These are phyloP conservation scores for Hipparchia semele DNA, from an alignment of 2,888 invertebrate genomes.

Conservation along the genomic window DNA sequence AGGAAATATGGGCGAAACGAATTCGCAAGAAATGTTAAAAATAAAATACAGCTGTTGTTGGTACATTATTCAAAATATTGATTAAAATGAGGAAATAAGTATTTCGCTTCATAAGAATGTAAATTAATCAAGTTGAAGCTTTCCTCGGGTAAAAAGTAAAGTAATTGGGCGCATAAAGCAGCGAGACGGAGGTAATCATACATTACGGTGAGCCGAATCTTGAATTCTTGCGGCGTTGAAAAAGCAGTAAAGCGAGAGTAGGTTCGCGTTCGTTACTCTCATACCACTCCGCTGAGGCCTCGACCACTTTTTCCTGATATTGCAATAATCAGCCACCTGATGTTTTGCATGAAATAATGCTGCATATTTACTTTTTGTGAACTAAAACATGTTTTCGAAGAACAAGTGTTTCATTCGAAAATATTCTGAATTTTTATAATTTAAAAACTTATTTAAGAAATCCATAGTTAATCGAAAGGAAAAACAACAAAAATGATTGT, in stretches of 20 bases:
- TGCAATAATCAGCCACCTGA: constrained; percentile 3
- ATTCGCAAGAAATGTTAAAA: neutral
- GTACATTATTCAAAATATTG: neutral
- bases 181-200: neutral
- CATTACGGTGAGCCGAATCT: constrained; percentile 2
- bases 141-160: neutral
- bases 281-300: neutral
- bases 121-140: constrained; percentile 1
- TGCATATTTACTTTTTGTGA: neutral
- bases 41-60: neutral
- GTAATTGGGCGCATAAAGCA: neutral
- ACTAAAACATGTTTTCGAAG: constrained; percentile 1
- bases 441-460: neutral
- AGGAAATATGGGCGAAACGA: no score
- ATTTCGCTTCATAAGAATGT: neutral
- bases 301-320: constrained; percentile 14
- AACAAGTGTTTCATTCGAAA: neutral
- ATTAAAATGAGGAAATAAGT: neutral
- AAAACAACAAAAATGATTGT: neutral
- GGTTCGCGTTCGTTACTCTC: neutral
- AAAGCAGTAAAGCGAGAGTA: constrained; percentile 2
- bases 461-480: neutral
- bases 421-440: neutral
- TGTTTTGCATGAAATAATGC: constrained; percentile 1
- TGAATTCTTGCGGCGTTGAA: neutral